Conservation (phyloP, 2,113 vertebrate genomes). For the Trichechus manatus region DNA sequence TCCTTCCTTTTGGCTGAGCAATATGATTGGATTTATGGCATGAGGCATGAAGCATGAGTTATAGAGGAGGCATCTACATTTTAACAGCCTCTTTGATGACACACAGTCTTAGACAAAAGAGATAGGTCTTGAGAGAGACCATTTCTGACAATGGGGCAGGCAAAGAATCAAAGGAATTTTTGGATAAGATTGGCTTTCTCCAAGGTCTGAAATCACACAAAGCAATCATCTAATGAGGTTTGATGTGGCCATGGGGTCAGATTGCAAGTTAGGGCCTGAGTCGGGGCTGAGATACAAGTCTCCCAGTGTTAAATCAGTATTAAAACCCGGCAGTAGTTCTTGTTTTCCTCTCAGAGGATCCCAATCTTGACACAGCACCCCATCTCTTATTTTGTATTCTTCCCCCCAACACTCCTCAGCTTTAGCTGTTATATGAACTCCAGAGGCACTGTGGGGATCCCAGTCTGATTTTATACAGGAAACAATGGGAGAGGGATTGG, state of each 20-base stretch:
- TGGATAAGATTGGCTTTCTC: neutral
- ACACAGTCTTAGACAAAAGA: neutral
- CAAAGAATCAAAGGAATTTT: neutral
- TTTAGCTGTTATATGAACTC: neutral
- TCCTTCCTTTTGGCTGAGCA: neutral
- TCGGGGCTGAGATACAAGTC: neutral
- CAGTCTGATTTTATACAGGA: neutral
- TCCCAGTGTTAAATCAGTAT: neutral
- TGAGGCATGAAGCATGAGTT: neutral
- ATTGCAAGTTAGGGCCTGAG: neutral
- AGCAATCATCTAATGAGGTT: neutral
- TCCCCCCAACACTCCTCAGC: neutral
- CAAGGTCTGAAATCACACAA: neutral
- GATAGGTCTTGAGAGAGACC: neutral
- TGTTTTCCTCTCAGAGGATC: neutral
- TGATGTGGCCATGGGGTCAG: neutral
- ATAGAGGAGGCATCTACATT: neutral
- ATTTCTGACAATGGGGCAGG: neutral
- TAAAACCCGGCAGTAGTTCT: neutral
- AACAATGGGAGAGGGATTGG: neutral
- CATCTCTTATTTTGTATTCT: neutral
- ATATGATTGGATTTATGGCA: neutral
- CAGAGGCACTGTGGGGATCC: neutral
- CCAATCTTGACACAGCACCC: neutral
- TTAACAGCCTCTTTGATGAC: neutral